Conservation (phyloP, 1,140 invertebrate genomes). For the Cephus cinctus region DNA sequence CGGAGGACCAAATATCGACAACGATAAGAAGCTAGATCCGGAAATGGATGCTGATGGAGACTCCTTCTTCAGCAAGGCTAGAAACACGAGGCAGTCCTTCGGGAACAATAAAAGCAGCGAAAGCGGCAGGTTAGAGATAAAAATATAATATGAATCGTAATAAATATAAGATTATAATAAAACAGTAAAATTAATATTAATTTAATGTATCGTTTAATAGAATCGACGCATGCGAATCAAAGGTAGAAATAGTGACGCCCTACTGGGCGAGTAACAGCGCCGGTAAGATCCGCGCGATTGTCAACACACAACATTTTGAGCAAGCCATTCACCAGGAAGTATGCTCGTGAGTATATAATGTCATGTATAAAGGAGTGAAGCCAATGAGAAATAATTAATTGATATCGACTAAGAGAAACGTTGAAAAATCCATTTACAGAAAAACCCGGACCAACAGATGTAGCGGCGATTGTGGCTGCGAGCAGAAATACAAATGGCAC, state of each 20-base stretch:
- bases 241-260: slow-evolving; percentile 89
- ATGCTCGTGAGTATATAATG: slow-evolving; percentile 70
- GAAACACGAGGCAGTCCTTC: slow-evolving; percentile 59
- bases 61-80: slow-evolving; percentile 57
- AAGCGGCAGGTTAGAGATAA: slow-evolving; percentile 58
- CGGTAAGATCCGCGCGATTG: slow-evolving; percentile 85
- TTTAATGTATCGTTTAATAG: slow-evolving; percentile 55
- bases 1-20: slow-evolving; percentile 46
- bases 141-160: not conserved
- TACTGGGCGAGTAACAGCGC: slow-evolving; percentile 93
- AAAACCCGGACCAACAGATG: slow-evolving; percentile 79
- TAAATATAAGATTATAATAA: not conserved
- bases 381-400: slow-evolving; percentile 1
- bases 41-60: slow-evolving; percentile 39
- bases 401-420: slow-evolving; percentile 4
- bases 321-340: slow-evolving; percentile 95
- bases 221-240: slow-evolving; percentile 86
- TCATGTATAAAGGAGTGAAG: not conserved
- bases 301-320: slow-evolving; percentile 92
- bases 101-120: slow-evolving; percentile 58
- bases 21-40: slow-evolving; percentile 15
- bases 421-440: slow-evolving; percentile 54
- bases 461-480: slow-evolving; percentile 80
- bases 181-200: slow-evolving; percentile 9
- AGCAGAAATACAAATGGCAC: slow-evolving; percentile 88